Evolutionary conservation across 2,797 vertebrate species (phyloP).

Genomic region (Gambusia yucatana): DNA sequence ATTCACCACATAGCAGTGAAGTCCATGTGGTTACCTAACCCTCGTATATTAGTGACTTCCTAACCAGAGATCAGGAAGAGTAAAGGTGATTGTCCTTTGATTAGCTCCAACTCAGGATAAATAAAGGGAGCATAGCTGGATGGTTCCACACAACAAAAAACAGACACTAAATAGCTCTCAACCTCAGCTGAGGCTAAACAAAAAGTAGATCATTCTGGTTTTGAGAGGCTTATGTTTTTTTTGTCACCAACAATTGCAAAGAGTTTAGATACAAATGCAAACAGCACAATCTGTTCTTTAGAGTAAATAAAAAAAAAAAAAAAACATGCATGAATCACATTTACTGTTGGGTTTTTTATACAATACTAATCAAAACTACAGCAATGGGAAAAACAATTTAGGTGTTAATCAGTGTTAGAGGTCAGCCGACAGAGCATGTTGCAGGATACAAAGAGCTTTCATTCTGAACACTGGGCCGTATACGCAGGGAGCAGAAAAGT

Average conservation of each 20-base stretch:
- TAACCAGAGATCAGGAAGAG: constrained; percentile 25
- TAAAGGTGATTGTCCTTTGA: constrained; percentile 62
- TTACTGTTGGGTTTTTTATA: not conserved
- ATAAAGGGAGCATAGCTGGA: constrained; percentile 63
- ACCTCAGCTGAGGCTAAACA: constrained; percentile 68
- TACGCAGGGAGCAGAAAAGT: constrained; percentile 2
- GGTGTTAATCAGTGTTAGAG: not conserved
- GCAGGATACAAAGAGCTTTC: constrained; percentile 2
- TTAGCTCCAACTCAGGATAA: constrained; percentile 53
- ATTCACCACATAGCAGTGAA: not conserved
- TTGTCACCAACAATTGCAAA: constrained; percentile 70
- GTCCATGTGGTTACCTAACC: constrained; percentile 24
- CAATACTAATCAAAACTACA: not conserved
- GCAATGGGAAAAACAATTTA: not conserved
- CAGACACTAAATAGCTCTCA: constrained; percentile 40
- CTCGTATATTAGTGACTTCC: constrained; percentile 23
- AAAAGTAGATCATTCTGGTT: constrained; percentile 75
- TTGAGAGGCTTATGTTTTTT: constrained; percentile 73
- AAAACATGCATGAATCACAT: not conserved
- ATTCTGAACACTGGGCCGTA: not conserved
- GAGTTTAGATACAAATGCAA: constrained; percentile 33
- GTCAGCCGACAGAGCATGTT: constrained; percentile 4
- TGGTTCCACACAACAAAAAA: constrained; percentile 73
- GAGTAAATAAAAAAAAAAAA: not conserved
- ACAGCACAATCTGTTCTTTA: constrained; percentile 12